Base-by-base conservation (phyloP, 2,888 invertebrate genomes). In the Pachymerium ferrugineum region DNA sequence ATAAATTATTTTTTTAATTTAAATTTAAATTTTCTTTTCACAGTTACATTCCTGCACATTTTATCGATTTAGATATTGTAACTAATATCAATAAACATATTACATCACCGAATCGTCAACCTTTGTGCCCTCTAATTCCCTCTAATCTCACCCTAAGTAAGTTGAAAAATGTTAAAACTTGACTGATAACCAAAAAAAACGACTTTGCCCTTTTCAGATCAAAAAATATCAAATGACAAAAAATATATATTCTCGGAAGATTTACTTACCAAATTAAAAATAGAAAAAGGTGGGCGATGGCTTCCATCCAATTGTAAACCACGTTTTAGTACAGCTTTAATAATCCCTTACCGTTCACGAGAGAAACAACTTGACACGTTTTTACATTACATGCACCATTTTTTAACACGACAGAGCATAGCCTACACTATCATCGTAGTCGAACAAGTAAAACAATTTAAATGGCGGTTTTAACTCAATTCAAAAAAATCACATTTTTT, bases 371-470 rank as follows among this genome's bases (percentile, higher is more conserved):
- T 71, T n/a, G 22, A 5, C 14, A n/a, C 22, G 16, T 71, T 71
- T 38, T 22, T 71, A 22, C 14, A 19, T 22, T 71, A 71, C 42
- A 71, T 71, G 71, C 71, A 71, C 35, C 71, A 71, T 71, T 71
- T 71, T 28, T 22, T 71, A 19, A 16, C 10, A 3, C 2, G 3
- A 19, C 71, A 71, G 16, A 33, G 35, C 5, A 19, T 71, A 22
- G 14, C 31, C 10, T 71, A 71, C 28, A 35, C 35, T 22, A 33
- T 71, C 14, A 35, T 71, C 10, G 35, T 71, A 3, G 38, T 38
- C 2, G 71, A 71, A 38, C 71, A 71, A 22, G 71, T 71, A 29
- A 67, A 67, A 19, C 4, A 16, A 5, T n/a, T n/a, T n/a, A 67
- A 19, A 25, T 19, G 5, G 14, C 14, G 19, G 10, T 25, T 29